A percentile compares a stretch with the other conserved stretches of the same genome.
phyloP scores from a whole-genome alignment of 2,797 vertebrate species.

The Melanotaenia boesemani region DNA sequence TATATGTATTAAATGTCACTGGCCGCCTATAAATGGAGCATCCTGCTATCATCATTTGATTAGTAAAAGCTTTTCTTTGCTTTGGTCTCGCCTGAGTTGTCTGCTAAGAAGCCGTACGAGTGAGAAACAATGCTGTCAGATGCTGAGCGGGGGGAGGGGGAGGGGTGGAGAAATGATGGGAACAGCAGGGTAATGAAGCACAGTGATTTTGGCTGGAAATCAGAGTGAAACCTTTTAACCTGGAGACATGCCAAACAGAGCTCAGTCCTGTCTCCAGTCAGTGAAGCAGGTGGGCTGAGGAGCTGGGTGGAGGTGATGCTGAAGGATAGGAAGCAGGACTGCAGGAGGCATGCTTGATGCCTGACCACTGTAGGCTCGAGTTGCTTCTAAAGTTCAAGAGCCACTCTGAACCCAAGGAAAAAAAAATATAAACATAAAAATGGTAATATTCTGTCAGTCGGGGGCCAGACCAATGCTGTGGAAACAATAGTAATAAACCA shows the following conservation, averaged over 20 bases:
- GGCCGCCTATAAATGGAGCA: constrained; percentile 26
- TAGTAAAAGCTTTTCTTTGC: constrained; percentile 6
- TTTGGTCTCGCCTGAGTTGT: constrained; percentile 1
- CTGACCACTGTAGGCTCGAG: constrained; percentile 1
- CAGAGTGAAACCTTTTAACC: constrained; percentile 42
- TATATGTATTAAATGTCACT: constrained; percentile 57
- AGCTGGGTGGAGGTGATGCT: not conserved
- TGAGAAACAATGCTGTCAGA: constrained; percentile 19
- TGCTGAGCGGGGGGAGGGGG: not conserved
- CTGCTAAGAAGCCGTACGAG: not conserved
- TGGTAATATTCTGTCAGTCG: too few species aligned
- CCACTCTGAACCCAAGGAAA: too few species aligned
- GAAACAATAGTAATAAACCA: too few species aligned
- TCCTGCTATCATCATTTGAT: constrained; percentile 8
- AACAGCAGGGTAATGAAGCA: constrained; percentile 41
- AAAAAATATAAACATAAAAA: too few species aligned
- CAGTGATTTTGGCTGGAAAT: constrained; percentile 39
- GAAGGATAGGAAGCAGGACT: constrained; percentile 17
- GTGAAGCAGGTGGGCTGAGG: not conserved
- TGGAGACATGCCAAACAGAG: constrained; percentile 44
- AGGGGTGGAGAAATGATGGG: not conserved
- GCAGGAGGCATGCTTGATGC: constrained; percentile 33
- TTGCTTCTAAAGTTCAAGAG: too few species aligned
- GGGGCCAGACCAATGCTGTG: too few species aligned
- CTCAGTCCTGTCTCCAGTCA: constrained; percentile 23